phyloP scores from a whole-genome alignment of 2,113 vertebrate genomes.

The Gobio gobio region DNA sequence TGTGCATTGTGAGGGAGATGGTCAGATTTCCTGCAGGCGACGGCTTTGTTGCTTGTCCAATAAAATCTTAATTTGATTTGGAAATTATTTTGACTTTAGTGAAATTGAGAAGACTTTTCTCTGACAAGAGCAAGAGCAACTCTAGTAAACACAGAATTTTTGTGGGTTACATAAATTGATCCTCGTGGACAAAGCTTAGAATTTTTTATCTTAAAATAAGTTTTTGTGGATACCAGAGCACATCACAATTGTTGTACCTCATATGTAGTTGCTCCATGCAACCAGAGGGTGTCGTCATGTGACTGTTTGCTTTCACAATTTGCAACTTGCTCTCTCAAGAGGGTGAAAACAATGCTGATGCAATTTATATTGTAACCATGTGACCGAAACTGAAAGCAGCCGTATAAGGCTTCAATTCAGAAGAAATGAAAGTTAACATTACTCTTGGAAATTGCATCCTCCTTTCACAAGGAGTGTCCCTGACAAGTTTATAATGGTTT shows the following conservation, averaged over 20 bases:
- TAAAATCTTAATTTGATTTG: too few species aligned
- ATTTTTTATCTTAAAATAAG: neutral
- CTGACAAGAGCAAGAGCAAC: too few species aligned
- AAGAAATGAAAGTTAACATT: slow-evolving; percentile 70
- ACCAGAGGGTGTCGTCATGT: slow-evolving; percentile 64
- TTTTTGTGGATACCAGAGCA: neutral
- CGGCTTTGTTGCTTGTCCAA: too few species aligned
- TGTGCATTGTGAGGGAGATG: too few species aligned
- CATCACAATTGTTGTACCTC: neutral
- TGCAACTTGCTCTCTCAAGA: too few species aligned
- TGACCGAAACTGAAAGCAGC: slow-evolving; percentile 66
- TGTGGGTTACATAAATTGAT: neutral
- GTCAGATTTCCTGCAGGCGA: too few species aligned
- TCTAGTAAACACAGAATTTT: neutral
- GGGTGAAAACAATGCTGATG: neutral
- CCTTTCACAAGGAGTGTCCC: neutral
- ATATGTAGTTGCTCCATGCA: neutral
- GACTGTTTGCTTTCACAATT: neutral
- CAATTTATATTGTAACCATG: neutral
- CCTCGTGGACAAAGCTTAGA: neutral
- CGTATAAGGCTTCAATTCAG: slow-evolving; percentile 56
- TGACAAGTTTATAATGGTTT: neutral
- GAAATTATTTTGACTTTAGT: too few species aligned
- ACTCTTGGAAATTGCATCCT: neutral
- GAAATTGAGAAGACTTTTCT: too few species aligned